Evolutionary conservation across 2,888 invertebrate species (phyloP).

Genomic region (Caradrina clavipalpis): DNA sequence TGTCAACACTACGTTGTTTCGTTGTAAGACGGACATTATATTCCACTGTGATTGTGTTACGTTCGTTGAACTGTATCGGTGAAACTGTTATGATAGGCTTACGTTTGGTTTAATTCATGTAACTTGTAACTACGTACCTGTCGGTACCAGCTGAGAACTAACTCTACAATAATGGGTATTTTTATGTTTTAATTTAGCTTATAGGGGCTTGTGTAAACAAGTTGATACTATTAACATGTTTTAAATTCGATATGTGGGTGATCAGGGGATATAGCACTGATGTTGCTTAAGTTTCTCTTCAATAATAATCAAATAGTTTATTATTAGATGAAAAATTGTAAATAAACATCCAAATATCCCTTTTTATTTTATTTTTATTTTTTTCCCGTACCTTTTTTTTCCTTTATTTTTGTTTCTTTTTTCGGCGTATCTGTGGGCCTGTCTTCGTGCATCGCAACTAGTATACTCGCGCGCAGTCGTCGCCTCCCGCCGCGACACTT

Average conservation of each 20-base stretch:
- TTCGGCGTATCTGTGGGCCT: conserved; percentile 69
- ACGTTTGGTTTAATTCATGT: conserved; percentile 63
- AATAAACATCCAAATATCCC: conserved; percentile 90
- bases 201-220: conserved; percentile 81
- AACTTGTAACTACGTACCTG: conserved; percentile 76
- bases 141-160: conserved; percentile 79
- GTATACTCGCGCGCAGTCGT: conserved; percentile 59
- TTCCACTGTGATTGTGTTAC: conserved; percentile 76
- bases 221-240: conserved; percentile 85
- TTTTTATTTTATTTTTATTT: conserved; percentile 89
- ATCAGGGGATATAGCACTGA: conserved; percentile 84
- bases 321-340: conserved; percentile 89
- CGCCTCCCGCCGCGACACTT: conserved; percentile 24
- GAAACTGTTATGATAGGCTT: conserved; percentile 72
- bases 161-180: conserved; percentile 86
- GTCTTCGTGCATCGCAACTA: conserved; percentile 74
- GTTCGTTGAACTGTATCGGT: conserved; percentile 72
- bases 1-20: conserved; percentile 28
- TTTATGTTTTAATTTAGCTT: conserved; percentile 84
- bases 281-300: conserved; percentile 86
- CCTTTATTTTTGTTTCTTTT: conserved; percentile 64
- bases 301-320: conserved; percentile 88
- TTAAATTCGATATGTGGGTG: conserved; percentile 85
- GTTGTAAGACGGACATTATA: conserved; percentile 58
- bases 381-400: conserved; percentile 58